Base-by-base conservation (phyloP, 2,113 vertebrate genomes). In the Osmerus mordax region DNA sequence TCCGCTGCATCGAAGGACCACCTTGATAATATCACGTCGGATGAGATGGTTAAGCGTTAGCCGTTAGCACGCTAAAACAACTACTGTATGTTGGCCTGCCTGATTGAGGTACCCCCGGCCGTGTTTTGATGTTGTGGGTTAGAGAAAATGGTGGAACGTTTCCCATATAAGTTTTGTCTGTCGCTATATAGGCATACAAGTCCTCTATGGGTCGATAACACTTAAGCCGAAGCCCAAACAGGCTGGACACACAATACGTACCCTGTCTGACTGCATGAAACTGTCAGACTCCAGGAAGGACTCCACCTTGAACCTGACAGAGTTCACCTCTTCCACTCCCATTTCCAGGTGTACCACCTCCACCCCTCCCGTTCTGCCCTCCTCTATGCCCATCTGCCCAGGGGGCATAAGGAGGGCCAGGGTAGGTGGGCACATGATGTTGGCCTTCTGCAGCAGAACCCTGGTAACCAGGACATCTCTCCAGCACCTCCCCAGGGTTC, bases 401-500 rank as follows among this genome's bases (percentile, higher is more conserved):
- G 53, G 55, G 29, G 74, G 1, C 81, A 88, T 81, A 58, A 88
- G 75, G 0, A 94, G 88, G 3, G 92, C 91, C 84, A 94, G 83
- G 2, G 92, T 91, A 3, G 89, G 86, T 51, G 92, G 90, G 80
- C 92, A 90, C 0, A 76, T 78, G 65, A 93, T 76, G 0, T 11
- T 0, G 1, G 84, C 81, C 0, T 47, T 81, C 1, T 91, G 88
- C 85, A 94, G 84, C 72, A 92, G 23, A n/a, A 80, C 76, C 7
- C 93, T 88, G 1, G 86, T 67, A 36, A 87, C 67, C 83, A 94
- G 82, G 25, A 81, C 74, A 82, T 94, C 90, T 60, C 91, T 87
- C 12, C 94, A 87, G 23, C 93, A 81, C 58, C 0, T 83, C 36
- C 81, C 52, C 51, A 94, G 86, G 28, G 82, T 85, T 0, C 70